These are phyloP conservation scores for Argynnis bischoffii DNA, from an alignment of 2,888 invertebrate species.

Conservation along the genomic window DNA sequence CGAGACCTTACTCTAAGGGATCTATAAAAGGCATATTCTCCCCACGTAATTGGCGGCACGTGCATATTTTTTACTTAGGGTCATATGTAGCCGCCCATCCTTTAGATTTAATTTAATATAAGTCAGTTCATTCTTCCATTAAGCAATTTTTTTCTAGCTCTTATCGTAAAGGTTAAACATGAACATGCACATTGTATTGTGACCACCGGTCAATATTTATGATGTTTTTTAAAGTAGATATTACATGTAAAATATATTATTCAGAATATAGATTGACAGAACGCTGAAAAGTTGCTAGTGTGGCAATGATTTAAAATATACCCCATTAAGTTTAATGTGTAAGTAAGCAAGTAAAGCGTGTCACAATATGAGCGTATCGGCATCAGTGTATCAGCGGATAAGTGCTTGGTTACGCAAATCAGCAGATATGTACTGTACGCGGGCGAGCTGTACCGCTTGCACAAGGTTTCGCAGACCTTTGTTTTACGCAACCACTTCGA, in stretches of 20 bases:
- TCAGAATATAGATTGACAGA: constrained; percentile 40
- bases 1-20: constrained; percentile 46
- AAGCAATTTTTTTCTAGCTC: not conserved
- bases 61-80: constrained; percentile 63
- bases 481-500: constrained; percentile 82
- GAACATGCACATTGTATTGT: too few species aligned
- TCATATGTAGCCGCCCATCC: constrained; percentile 64
- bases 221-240: too few species aligned
- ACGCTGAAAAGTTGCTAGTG: not conserved
- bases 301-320: not conserved
- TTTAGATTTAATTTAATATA: constrained; percentile 50
- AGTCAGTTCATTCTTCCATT: not conserved
- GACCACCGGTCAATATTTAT: too few species aligned
- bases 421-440: constrained; percentile 77
- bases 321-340: constrained; percentile 8
- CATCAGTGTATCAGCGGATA: constrained; percentile 73
- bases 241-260: too few species aligned
- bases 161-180: not conserved
- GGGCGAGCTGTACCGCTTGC: constrained; percentile 78
- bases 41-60: constrained; percentile 76
- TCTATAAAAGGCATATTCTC: constrained; percentile 57
- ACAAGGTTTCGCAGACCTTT: constrained; percentile 82
- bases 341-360: constrained; percentile 65
- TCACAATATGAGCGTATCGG: constrained; percentile 68
- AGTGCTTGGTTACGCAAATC: constrained; percentile 81